phyloP scores from a whole-genome alignment of 2,113 vertebrate species.

The Ploceus nigricollis region DNA sequence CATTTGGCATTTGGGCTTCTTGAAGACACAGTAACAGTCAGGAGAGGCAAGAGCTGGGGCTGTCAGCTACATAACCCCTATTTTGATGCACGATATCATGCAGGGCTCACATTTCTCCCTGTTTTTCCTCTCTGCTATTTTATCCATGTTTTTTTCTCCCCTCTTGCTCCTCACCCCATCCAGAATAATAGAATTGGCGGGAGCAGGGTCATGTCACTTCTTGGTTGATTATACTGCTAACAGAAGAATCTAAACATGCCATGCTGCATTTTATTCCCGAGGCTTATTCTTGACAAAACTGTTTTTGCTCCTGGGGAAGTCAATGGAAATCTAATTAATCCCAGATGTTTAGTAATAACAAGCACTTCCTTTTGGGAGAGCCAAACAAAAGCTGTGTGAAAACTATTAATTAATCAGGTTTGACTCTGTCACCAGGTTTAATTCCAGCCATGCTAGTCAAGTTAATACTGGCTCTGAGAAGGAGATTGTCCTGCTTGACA shows the following conservation, averaged over 20 bases:
- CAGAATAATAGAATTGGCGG: background rate
- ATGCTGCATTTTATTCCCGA: background rate
- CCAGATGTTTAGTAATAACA: conserved; percentile 37
- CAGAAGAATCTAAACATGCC: background rate
- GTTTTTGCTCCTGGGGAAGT: conserved; percentile 18
- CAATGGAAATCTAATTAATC: conserved; percentile 19
- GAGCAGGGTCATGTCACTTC: background rate
- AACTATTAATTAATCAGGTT: background rate
- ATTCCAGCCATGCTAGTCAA: background rate
- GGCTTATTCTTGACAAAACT: conserved; percentile 16
- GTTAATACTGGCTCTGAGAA: background rate
- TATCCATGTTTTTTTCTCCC: background rate
- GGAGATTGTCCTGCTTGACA: background rate
- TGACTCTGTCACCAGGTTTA: conserved; percentile 15
- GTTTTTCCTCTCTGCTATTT: background rate
- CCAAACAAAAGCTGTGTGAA: conserved; percentile 21
- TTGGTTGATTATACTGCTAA: background rate
- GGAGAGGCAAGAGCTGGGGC: background rate
- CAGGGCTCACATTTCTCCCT: background rate
- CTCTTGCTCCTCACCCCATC: background rate
- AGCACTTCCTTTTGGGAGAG: background rate
- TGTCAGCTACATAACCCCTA: background rate
- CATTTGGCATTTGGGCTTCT: background rate
- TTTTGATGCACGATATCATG: background rate
- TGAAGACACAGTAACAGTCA: background rate